Base-by-base conservation (phyloP, 2,113 vertebrate genomes). In the Amphiprion ocellaris region DNA sequence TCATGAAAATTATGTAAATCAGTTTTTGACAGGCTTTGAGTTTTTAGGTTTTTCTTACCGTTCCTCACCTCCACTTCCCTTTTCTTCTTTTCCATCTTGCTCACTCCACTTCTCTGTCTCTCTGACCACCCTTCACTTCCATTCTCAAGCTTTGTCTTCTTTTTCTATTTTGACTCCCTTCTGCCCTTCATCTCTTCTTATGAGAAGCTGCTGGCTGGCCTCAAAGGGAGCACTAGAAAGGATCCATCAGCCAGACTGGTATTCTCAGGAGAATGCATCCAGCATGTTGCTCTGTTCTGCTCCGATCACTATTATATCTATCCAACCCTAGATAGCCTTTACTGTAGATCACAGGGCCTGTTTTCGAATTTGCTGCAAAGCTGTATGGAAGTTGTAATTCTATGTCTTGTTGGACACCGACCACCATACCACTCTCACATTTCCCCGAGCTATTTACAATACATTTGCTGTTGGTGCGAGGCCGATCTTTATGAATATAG, bases 241-340 rank as follows among this genome's bases (percentile, higher is more conserved):
- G 74, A 91, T 92, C 76, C 81, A 89, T 92, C 71, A 88, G 84
- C n/a, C 81, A 93, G 77, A 84, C 68, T 87, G 89, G 86, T 78
- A 55, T 74, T 87, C 91, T 91, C 92, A 68, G 1, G 87, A 89
- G 89, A 74, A 89, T 76, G 74, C 61, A 84, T 76, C 75, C 80
- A 75, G 80, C 39, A 19, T 70, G 76, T 80, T 89, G 81, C 83
- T 91, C 84, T 81, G 77, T 87, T 87, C 88, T 86, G 67, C 77
- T 88, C 75, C 68, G 75, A 83, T 90, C 82, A 76, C 86, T 83
- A 90, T 87, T 86, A 81, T 84, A 91, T 91, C 84, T 81, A 78
- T 75, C 73, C 82, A 86, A 89, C 86, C 82, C 65, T 59, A 77
- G 85, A 86, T 91, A 84, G 85, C 86, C 90, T 86, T 87, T 86